Percentiles rank a stretch among this genome's conserved stretches.
These are phyloP conservation scores for Iselma pallidipennis DNA, from an alignment of 2,888 invertebrate species.

Conservation along the genomic window DNA sequence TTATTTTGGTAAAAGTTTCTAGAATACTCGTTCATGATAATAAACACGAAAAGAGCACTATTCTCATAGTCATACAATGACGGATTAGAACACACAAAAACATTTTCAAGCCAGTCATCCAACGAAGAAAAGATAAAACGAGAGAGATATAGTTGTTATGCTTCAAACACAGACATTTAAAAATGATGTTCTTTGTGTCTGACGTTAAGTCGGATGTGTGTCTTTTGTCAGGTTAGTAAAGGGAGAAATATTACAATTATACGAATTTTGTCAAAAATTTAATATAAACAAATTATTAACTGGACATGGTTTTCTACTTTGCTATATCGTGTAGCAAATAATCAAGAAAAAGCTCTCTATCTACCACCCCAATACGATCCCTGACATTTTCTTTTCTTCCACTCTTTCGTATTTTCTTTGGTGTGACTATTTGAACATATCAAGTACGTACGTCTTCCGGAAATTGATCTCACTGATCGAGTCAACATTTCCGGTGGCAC, in stretches of 20 bases:
- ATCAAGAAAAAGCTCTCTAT: not conserved
- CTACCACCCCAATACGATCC: not conserved
- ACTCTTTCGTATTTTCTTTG: constrained; percentile 10
- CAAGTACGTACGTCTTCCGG: constrained; percentile 13
- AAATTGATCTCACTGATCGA: constrained; percentile 20
- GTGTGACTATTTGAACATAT: not conserved
- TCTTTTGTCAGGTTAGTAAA: not conserved
- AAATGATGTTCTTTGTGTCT: constrained; percentile 9
- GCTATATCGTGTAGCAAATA: not conserved
- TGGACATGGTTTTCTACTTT: not conserved
- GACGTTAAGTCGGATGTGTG: not conserved
- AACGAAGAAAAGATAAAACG: not conserved
- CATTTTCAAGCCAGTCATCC: constrained; percentile 3
- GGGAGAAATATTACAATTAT: constrained; percentile 1
- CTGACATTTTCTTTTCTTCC: not conserved
- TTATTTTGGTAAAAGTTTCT: not conserved
- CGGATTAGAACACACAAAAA: constrained; percentile 1
- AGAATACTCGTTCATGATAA: not conserved
- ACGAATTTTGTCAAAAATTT: too few relatives aligned
- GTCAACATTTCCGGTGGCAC: constrained; percentile 23
- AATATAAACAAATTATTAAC: too few relatives aligned
- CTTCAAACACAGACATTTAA: constrained; percentile 2
- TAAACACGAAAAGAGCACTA: not conserved
- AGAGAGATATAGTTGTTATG: not conserved
- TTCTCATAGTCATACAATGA: not conserved